Conservation (phyloP, 2,888 invertebrate species). For the Thyatira batis region DNA sequence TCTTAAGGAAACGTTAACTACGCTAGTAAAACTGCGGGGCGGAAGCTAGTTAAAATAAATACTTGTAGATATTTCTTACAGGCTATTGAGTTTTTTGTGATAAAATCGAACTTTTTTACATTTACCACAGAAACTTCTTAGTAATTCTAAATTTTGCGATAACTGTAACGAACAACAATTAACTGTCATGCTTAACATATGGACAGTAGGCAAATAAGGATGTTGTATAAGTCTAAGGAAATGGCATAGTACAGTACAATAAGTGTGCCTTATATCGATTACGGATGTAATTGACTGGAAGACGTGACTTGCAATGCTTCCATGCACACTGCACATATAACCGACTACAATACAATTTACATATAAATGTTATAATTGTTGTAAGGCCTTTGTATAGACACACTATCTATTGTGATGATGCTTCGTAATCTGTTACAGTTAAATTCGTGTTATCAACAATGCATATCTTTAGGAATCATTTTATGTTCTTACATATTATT, state of each 20-base stretch:
- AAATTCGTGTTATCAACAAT: too few relatives aligned
- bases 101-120: too few relatives aligned
- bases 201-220: neutral
- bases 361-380: neutral
- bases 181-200: neutral
- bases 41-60: too few relatives aligned
- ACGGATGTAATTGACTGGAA: constrained; percentile 6
- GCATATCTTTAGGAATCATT: too few relatives aligned
- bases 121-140: too few relatives aligned
- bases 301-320: constrained; percentile 8
- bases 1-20: too few relatives aligned
- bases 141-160: too few relatives aligned
- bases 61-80: too few relatives aligned
- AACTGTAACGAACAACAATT: too few relatives aligned
- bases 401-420: neutral
- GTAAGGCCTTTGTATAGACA: neutral
- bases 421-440: neutral
- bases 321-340: neutral
- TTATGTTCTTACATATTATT: too few relatives aligned
- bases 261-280: constrained; percentile 2
- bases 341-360: neutral
- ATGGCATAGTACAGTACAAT: neutral
- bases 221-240: neutral
- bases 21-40: too few relatives aligned
- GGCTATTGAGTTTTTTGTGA: too few relatives aligned